Conservation (phyloP, 1,140 invertebrate genomes). For the Trichonephila inaurata region DNA sequence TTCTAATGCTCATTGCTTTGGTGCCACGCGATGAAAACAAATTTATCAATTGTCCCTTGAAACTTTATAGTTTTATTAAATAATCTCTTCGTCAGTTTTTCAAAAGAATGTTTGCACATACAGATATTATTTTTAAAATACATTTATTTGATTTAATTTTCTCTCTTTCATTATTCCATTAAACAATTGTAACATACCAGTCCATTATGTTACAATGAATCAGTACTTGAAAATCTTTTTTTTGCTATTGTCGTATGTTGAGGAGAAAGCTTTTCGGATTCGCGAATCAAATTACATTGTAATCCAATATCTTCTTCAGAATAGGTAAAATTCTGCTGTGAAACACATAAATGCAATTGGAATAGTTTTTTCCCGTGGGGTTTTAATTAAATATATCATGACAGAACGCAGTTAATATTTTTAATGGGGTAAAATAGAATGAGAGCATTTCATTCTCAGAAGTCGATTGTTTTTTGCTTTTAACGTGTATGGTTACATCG, state of each 20-base stretch:
- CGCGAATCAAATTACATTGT: background rate
- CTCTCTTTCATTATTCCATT: no score
- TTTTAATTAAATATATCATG: conserved; percentile 28
- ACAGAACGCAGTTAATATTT: background rate
- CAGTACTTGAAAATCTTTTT: background rate
- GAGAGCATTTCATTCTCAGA: background rate
- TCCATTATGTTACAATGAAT: background rate
- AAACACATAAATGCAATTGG: background rate
- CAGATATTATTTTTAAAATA: no score
- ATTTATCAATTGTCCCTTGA: no score
- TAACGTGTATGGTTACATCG: background rate
- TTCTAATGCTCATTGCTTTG: no score
- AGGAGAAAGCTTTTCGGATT: background rate
- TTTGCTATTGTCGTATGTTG: background rate
- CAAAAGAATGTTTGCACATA: no score
- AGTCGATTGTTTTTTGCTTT: background rate
- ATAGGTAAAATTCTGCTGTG: background rate
- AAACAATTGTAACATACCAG: no score
- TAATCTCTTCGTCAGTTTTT: no score
- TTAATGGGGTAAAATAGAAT: background rate
- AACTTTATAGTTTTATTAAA: no score
- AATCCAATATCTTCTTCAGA: background rate
- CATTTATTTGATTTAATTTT: no score
- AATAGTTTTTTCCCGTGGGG: background rate
- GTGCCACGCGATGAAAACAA: no score